These are phyloP conservation scores for Mesocentrotus franciscanus DNA, from an alignment of 53 echinoderm and acorn worm genomes.

Conservation along the genomic window DNA sequence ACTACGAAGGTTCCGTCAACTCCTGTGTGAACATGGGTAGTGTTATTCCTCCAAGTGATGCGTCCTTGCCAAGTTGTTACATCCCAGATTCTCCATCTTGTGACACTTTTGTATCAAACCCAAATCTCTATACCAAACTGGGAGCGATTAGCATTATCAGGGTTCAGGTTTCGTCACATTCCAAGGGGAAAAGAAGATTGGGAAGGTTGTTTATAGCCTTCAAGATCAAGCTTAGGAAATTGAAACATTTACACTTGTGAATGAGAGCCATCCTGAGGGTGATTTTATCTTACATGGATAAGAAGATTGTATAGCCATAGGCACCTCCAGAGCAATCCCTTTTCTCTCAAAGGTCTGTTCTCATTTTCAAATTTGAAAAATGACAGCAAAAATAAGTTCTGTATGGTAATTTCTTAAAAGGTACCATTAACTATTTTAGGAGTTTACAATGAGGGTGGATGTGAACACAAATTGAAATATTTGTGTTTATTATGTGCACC, in stretches of 20 bases:
- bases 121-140: not conserved
- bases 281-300: constrained; percentile 13
- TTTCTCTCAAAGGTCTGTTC: not conserved
- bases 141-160: not conserved
- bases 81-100: not conserved
- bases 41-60: not conserved
- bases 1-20: too few relatives aligned
- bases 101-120: not conserved
- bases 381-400: not conserved
- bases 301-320: constrained; percentile 16
- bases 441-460: not conserved
- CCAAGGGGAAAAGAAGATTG: constrained; percentile 1
- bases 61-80: constrained; percentile 4
- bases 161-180: not conserved
- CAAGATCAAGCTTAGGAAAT: constrained; percentile 47
- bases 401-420: not conserved
- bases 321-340: not conserved
- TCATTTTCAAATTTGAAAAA: not conserved
- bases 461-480: too few relatives aligned
- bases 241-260: constrained; percentile 45
- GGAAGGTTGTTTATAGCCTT: constrained; percentile 27
- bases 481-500: too few relatives aligned
- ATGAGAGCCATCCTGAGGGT: not conserved
- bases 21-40: too few relatives aligned
- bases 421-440: not conserved